phyloP scores from a whole-genome alignment of 2,113 vertebrate genomes.

The Megalops atlanticus region DNA sequence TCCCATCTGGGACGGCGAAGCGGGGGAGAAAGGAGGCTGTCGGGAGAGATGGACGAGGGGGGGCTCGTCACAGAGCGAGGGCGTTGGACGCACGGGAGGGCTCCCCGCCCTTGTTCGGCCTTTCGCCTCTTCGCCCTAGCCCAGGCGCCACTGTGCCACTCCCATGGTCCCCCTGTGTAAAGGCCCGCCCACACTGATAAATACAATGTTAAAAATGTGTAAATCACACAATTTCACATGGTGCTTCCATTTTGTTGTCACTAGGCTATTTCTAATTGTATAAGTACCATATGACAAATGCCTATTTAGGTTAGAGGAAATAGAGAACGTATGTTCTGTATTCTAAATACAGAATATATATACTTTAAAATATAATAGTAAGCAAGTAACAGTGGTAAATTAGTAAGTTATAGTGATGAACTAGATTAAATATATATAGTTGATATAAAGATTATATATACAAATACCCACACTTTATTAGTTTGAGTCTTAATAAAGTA shows the following conservation, averaged over 20 bases:
- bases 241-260: too few species aligned
- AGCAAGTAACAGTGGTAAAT: too few species aligned
- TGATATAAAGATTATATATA: too few species aligned
- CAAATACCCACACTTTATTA: not conserved
- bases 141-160: too few species aligned
- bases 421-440: too few species aligned
- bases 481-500: not conserved
- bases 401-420: too few species aligned
- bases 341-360: too few species aligned
- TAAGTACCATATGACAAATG: too few species aligned
- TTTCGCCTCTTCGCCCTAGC: not conserved
- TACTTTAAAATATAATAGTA: too few species aligned
- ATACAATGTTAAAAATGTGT: not conserved
- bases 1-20: conserved; percentile 57
- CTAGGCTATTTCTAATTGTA: too few species aligned
- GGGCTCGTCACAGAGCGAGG: conserved; percentile 40
- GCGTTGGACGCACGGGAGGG: conserved; percentile 1
- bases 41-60: conserved; percentile 56
- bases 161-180: too few species aligned
- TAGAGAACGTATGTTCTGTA: too few species aligned
- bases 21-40: conserved; percentile 33
- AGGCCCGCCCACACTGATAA: not conserved
- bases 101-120: not conserved
- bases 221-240: not conserved
- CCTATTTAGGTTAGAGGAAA: not conserved